Evolutionary conservation across 2,888 invertebrate genomes (phyloP), one percentile per base, ranked within the genome.

Genomic region (Masnerella sp.): DNA sequence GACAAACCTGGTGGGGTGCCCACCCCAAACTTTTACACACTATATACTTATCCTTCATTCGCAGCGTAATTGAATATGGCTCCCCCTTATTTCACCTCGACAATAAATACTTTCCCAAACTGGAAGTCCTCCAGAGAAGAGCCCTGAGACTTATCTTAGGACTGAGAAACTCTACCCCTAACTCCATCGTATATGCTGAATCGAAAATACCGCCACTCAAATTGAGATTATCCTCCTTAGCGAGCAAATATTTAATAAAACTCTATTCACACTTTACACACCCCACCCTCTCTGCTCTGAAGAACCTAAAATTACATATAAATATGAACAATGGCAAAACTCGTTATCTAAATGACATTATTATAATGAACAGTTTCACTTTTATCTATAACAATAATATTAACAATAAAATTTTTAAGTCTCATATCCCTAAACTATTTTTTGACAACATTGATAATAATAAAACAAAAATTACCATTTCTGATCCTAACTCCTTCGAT

Each of bases 1-100:
- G 51, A 20, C 11, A 12, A 1, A 20, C 20, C 1, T 51, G 51
- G 51, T 52, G 52, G 52, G 25, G 52, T 15, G 36, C 52, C 12
- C 38, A 52, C 25, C 52, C 52, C 7, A 14, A 22, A 20, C 22
- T 9, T 4, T 4, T 54, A 0, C n/a, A 15, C 1, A 15, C 9
- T 3, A 9, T 52, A 11, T 54, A 28, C 14, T 28, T 28, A 22
- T 1, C 9, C 9, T 14, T 22, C 2, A 9, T 52, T 1, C 11
- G 36, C 12, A 52, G 51, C 15, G 3, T 52, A 0, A 25, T 38
- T 1, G 36, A 52, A 15, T 52, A 52, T 14, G 36, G 51, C 1
- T 15, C 38, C 7, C 1, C 2, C 1, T 12, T 4, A 1, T 40
- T 40, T n/a, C n/a, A n/a, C 17, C 3, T 7, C 9, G 17, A 18